A percentile compares a stretch with the other conserved stretches of the same genome.
Evolutionary conservation across 1,140 invertebrate species (phyloP).

Genomic region (Euborellia annulipes): DNA sequence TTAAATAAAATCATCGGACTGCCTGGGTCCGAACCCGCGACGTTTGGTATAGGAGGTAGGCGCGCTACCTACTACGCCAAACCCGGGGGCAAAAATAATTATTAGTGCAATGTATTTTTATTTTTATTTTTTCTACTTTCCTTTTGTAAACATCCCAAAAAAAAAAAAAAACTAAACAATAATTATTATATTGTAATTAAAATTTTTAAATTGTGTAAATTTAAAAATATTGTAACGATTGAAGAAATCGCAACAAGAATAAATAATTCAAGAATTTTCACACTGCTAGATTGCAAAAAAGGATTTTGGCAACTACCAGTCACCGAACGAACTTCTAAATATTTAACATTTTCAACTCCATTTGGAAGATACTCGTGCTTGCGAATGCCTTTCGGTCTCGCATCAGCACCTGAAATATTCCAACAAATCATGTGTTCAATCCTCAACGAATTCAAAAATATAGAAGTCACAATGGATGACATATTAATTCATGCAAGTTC

Average conservation of each 20-base stretch:
- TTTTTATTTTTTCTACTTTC: too few relatives aligned
- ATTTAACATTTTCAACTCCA: conserved; percentile 18
- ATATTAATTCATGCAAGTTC: neutral
- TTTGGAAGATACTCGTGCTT: conserved; percentile 19
- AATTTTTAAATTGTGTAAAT: too few relatives aligned
- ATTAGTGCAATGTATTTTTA: too few relatives aligned
- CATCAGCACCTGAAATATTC: conserved; percentile 18
- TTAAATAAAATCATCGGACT: too few relatives aligned
- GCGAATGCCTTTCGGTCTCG: conserved; percentile 20
- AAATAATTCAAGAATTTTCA: conserved; percentile 3
- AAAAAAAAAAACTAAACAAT: too few relatives aligned
- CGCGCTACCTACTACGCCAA: too few relatives aligned
- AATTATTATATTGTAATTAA: too few relatives aligned
- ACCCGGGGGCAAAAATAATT: too few relatives aligned
- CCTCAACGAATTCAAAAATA: conserved; percentile 9
- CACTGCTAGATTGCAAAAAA: conserved; percentile 6
- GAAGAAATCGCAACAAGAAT: conserved; percentile 8
- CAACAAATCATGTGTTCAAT: conserved; percentile 16
- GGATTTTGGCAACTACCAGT: conserved; percentile 9
- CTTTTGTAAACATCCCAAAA: too few relatives aligned
- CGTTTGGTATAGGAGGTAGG: too few relatives aligned
- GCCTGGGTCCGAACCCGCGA: too few relatives aligned
- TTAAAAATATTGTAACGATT: too few relatives aligned
- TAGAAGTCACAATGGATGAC: conserved; percentile 2
- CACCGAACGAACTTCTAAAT: conserved; percentile 4